Evolutionary conservation across 2,888 invertebrate genomes (phyloP), one percentile per base, ranked within the genome.

Genomic region (Polyploca ridens): DNA sequence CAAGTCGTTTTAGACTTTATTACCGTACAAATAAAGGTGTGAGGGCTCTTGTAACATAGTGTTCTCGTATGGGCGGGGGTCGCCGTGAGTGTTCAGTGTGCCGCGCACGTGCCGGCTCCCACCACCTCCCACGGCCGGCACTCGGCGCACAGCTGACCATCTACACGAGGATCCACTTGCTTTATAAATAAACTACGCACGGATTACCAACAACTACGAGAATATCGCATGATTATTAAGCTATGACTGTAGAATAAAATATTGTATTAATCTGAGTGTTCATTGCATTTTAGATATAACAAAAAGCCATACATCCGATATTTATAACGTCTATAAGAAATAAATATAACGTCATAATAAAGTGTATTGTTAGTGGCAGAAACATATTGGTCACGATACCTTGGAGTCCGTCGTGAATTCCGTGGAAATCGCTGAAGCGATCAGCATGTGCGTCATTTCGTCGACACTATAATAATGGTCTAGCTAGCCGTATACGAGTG

Each of bases 71-170:
- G 27, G 27, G 27, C 46, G 11, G 41, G 14, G 11, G 46, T 46
- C 5, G 19, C 54, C 54, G 54, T 54, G 54, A 54, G 54, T 54
- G 54, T 54, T 27, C 54, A 54, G 54, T 54, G 54, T 54, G 54
- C n/a, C 61, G 44, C 61, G 61, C 61, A 61, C 61, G 61, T 41
- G 61, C 44, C 61, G 10, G 16, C 19, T 19, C 61, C 2, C 35
- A 35, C 35, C n/a, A n/a, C n/a, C n/a, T n/a, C 3, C 27, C 60
- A 41, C 60, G 38, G 38, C 4, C 38, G 38, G 38, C 10, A 10
- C 38, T 38, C 8, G 38, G 16, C 49, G 16, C 49, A 49, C 49
- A 49, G 49, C 49, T 16, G 46, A 44, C 41, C 41, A 44, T 13
- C n/a, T n/a, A 46, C 46, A 46, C 8, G 16, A 3, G 16, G n/a